Conservation (phyloP, 1,140 invertebrate genomes). For the Metopolophium dirhodum region DNA sequence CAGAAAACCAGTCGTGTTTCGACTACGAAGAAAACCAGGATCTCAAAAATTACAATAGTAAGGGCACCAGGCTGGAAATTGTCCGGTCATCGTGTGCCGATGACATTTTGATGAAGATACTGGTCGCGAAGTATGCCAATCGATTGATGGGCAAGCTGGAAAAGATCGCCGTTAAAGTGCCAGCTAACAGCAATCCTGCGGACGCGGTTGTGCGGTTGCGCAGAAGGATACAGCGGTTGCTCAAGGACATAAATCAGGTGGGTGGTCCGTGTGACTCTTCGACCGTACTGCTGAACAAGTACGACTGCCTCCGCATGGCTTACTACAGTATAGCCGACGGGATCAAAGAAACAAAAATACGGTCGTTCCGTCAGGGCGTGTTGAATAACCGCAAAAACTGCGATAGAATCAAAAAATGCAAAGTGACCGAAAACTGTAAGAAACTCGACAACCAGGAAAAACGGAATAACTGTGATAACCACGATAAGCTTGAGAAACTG, state of each 20-base stretch:
- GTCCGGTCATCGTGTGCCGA: neutral
- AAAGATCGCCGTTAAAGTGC: neutral
- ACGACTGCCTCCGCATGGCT: neutral
- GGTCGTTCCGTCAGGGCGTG: neutral
- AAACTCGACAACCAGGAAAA: too few relatives aligned
- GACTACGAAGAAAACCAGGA: neutral
- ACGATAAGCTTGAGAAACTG: too few relatives aligned
- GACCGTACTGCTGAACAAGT: neutral
- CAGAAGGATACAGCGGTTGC: neutral
- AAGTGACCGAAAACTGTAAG: neutral
- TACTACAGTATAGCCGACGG: neutral
- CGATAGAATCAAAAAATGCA: neutral
- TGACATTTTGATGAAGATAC: too few relatives aligned
- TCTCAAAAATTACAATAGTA: neutral
- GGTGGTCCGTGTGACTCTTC: neutral
- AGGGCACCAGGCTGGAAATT: neutral
- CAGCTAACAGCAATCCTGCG: neutral
- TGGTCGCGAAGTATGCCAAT: neutral
- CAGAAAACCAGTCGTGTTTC: neutral
- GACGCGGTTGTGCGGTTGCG: neutral
- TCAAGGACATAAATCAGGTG: neutral
- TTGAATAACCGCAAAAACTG: neutral
- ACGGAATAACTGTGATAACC: too few relatives aligned
- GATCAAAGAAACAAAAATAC: neutral
- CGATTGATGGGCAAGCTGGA: neutral